Evolutionary conservation across 1,140 invertebrate species (phyloP).

Genomic region (Neoseiulus cucumeris): DNA sequence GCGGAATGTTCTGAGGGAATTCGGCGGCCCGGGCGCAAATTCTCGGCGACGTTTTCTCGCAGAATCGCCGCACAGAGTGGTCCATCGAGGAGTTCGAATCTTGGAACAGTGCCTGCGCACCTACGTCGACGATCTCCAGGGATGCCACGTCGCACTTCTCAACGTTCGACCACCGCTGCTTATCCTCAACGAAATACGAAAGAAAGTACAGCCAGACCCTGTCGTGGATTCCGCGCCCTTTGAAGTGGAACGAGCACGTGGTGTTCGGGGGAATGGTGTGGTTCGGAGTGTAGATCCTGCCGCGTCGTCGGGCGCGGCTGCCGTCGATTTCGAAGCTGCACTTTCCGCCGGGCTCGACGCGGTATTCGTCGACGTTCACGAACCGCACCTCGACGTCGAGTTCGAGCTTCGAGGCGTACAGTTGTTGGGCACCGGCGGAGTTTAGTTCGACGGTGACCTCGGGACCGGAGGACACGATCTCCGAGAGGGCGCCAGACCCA

Average conservation of each 20-base stretch:
- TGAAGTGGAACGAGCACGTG: conserved; percentile 62
- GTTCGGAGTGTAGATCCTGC: conserved; percentile 50
- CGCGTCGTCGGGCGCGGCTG: conserved; percentile 41
- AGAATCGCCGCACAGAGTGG: conserved; percentile 16
- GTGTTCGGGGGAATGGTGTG: conserved; percentile 63
- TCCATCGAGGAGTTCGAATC: conserved; percentile 11
- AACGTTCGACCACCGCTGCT: conserved; percentile 17
- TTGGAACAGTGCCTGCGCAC: conserved; percentile 12
- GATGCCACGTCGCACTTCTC: conserved; percentile 19
- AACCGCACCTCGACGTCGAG: conserved; percentile 67
- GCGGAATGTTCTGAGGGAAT: conserved; percentile 17
- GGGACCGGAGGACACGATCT: conserved; percentile 54
- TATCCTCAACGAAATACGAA: conserved; percentile 21
- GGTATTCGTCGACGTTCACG: conserved; percentile 31
- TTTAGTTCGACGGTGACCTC: conserved; percentile 69
- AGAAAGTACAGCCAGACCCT: conserved; percentile 66
- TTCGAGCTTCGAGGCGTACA: conserved; percentile 46
- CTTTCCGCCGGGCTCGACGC: conserved; percentile 41
- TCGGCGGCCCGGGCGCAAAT: conserved; percentile 20
- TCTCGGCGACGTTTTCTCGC: conserved; percentile 20
- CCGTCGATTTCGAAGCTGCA: conserved; percentile 69
- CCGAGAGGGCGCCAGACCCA: conserved; percentile 57
- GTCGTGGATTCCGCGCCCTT: conserved; percentile 43
- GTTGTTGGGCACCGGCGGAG: conserved; percentile 67
- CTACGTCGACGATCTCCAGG: conserved; percentile 19